These are phyloP conservation scores for Camponotus fellah DNA, from an alignment of 2,888 invertebrate genomes.

Conservation along the genomic window DNA sequence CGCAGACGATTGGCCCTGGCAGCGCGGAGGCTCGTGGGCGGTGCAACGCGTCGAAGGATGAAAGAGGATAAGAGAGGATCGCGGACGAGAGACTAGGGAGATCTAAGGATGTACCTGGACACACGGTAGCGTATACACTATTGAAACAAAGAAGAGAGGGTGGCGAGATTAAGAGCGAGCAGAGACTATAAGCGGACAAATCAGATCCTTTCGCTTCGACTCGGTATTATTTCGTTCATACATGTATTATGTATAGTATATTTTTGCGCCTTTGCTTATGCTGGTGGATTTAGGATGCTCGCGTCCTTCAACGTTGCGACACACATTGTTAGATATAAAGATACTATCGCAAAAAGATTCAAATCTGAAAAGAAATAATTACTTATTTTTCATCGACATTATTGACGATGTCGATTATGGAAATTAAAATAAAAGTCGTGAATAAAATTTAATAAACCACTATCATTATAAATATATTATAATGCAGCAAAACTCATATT, in stretches of 20 bases:
- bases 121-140: not conserved
- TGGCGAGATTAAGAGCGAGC: conserved; percentile 31
- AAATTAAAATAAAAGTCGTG: no score
- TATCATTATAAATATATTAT: no score
- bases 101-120: conserved; percentile 33
- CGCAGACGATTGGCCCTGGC: conserved; percentile 72
- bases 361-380: no score
- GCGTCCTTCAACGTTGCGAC: conserved; percentile 9
- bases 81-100: not conserved
- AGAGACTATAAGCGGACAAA: conserved; percentile 25
- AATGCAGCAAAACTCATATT: no score
- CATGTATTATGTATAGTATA: not conserved
- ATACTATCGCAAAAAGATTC: not conserved
- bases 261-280: not conserved
- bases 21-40: conserved; percentile 55
- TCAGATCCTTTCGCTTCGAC: conserved; percentile 23
- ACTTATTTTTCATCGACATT: no score
- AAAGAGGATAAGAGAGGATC: conserved; percentile 35
- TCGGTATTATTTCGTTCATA: conserved; percentile 4
- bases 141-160: not conserved
- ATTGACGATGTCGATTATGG: no score
- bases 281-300: conserved; percentile 10
- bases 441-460: no score
- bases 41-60: conserved; percentile 31
- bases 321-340: not conserved